Evolutionary conservation across 1,140 invertebrate species (phyloP).

Genomic region (Steinernema feltiae): DNA sequence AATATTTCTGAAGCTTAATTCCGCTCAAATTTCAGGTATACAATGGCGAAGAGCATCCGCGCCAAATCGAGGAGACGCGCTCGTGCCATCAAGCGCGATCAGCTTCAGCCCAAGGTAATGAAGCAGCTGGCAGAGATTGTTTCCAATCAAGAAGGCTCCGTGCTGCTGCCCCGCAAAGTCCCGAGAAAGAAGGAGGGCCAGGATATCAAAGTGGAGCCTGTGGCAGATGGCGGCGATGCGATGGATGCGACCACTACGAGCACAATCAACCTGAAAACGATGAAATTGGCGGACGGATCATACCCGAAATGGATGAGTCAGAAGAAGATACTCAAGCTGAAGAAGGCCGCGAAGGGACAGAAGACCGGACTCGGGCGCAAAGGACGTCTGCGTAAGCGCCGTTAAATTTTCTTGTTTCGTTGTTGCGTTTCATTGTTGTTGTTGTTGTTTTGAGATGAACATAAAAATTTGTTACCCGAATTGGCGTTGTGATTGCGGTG

Average conservation of each 20-base stretch:
- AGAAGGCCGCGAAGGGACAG: conserved; percentile 1
- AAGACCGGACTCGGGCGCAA: neutral
- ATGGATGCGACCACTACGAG: neutral
- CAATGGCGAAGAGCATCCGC: conserved; percentile 7
- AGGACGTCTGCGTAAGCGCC: neutral
- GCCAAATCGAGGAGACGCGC: conserved; percentile 4
- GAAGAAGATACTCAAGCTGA: neutral
- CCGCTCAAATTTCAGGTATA: neutral
- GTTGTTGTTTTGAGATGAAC: neutral
- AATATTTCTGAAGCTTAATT: too few relatives aligned
- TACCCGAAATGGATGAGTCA: neutral
- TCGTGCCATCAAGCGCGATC: neutral
- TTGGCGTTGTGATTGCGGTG: neutral
- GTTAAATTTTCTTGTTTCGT: neutral
- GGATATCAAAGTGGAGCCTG: neutral
- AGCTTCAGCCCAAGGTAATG: neutral
- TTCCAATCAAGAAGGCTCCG: neutral
- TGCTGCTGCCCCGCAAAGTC: neutral
- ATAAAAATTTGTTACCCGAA: neutral
- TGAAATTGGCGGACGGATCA: neutral
- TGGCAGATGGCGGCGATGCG: neutral
- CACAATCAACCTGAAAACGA: conserved; percentile 10
- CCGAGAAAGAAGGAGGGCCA: neutral
- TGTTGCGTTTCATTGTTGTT: neutral
- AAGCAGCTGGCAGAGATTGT: neutral